Conservation (phyloP, 1,140 invertebrate species). For the Nasonia vitripennis region DNA sequence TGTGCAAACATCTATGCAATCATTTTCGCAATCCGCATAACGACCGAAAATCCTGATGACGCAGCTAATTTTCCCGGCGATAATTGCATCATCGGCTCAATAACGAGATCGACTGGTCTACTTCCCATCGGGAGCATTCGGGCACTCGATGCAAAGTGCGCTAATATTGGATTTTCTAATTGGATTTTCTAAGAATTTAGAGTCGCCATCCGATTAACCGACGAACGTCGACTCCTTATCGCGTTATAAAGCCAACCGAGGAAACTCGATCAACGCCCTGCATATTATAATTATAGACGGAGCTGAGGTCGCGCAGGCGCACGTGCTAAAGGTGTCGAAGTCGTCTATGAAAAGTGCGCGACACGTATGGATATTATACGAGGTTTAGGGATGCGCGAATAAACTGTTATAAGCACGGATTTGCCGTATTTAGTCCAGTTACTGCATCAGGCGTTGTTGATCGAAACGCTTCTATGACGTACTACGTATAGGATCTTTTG, state of each 20-base stretch:
- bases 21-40: not conserved
- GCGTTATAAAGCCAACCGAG: not conserved
- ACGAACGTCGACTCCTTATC: not conserved
- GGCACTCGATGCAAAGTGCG: not conserved
- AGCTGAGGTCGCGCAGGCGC: not conserved
- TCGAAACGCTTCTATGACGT: too few species aligned
- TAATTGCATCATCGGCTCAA: not conserved
- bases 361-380: too few species aligned
- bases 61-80: not conserved
- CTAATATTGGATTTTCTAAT: conserved; percentile 43
- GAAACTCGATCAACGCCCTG: conserved; percentile 2
- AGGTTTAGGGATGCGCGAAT: too few species aligned
- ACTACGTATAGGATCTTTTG: too few species aligned
- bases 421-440: too few species aligned
- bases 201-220: not conserved
- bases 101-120: conserved; percentile 14
- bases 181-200: not conserved
- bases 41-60: not conserved
- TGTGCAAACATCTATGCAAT: too few species aligned
- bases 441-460: too few species aligned
- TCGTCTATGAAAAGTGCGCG: too few species aligned
- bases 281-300: too few species aligned
- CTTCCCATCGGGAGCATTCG: conserved; percentile 17
- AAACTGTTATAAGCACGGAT: too few species aligned
- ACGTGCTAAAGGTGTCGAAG: too few species aligned